Evolutionary conservation across 2,888 invertebrate genomes (phyloP), one percentile per base, ranked within the genome.

Genomic region (Cantharis rufa): DNA sequence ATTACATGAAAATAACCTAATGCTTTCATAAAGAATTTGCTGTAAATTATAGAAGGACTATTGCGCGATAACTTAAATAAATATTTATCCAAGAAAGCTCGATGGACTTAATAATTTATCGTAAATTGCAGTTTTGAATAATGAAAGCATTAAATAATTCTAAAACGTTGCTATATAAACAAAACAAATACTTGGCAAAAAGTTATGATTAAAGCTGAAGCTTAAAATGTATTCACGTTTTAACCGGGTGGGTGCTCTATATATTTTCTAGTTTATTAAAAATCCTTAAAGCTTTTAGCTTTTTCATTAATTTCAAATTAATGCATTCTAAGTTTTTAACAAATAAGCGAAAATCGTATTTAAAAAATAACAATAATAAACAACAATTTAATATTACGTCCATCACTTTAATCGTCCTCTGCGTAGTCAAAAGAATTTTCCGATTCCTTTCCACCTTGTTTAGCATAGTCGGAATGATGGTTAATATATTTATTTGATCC

Each of bases 401-500:
- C 10, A 48, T n/a, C 48, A 48, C 48, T n/a, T 48, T 48, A 48
- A 48, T 48, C n/a, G 9, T 82, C 83, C 10, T 89, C 89, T 7
- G 83, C 87, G 81, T 88, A 91, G 0, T 85, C 90, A 78, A 90
- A 90, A 66, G 89, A 89, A 76, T 90, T 90, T 27, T 87, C 89
- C 11, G 89, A 86, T 24, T 87, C 86, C 69, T 89, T 87, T 3
- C 89, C 91, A 1, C 89, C 90, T 74, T 91, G 90, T 81, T 91
- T 90, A 2, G 87, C 90, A 79, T 89, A 92, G 75, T 91, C 90
- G 18, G 89, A 89, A 71, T 90, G 88, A 70, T 92, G 86, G 18
- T 89, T 88, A 82, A 91, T 89, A 84, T 91, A 90, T 21, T 89
- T 90, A 11, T 91, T 90, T 62, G 90, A 87, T 0, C 92, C 92